A percentile compares a stretch with the other conserved stretches of the same genome.
Evolutionary conservation across 2,797 vertebrate species (phyloP).

Genomic region (Sebastes steindachneri): DNA sequence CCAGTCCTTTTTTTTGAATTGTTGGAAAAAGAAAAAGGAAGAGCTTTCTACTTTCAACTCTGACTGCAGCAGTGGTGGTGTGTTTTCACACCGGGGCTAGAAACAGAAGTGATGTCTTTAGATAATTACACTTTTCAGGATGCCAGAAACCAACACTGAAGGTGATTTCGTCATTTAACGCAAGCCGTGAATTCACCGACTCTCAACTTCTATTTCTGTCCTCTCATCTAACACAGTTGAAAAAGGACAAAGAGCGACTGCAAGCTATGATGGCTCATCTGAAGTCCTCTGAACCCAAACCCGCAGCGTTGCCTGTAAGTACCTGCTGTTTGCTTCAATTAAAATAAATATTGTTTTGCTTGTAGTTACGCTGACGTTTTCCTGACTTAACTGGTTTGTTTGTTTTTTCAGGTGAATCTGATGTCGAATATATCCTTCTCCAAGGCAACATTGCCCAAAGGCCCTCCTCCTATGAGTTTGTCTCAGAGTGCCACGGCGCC

Average conservation of each 20-base stretch:
- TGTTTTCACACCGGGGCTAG: slow-evolving; percentile 52
- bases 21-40: not conserved
- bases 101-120: slow-evolving; percentile 51
- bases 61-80: slow-evolving; percentile 2
- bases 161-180: slow-evolving; percentile 24
- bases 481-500: slow-evolving; percentile 93
- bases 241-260: slow-evolving; percentile 98
- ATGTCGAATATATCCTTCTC: slow-evolving; percentile 91
- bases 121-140: slow-evolving; percentile 45
- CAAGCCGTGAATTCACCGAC: slow-evolving; percentile 36
- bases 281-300: slow-evolving; percentile 97
- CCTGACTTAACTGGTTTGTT: slow-evolving; percentile 13
- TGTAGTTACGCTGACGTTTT: slow-evolving; percentile 13
- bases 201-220: slow-evolving; percentile 55
- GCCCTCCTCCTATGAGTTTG: slow-evolving; percentile 91
- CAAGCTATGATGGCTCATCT: slow-evolving; percentile 99
- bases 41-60: not conserved
- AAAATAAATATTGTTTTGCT: slow-evolving; percentile 54
- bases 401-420: slow-evolving; percentile 87
- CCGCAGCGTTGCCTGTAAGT: slow-evolving; percentile 94
- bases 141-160: slow-evolving; percentile 37
- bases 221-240: slow-evolving; percentile 83
- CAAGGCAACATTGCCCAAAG: slow-evolving; percentile 90
- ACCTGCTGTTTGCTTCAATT: slow-evolving; percentile 44
- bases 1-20: not conserved